Base-by-base conservation (phyloP, 2,113 vertebrate species). In the Chamaea fasciata region DNA sequence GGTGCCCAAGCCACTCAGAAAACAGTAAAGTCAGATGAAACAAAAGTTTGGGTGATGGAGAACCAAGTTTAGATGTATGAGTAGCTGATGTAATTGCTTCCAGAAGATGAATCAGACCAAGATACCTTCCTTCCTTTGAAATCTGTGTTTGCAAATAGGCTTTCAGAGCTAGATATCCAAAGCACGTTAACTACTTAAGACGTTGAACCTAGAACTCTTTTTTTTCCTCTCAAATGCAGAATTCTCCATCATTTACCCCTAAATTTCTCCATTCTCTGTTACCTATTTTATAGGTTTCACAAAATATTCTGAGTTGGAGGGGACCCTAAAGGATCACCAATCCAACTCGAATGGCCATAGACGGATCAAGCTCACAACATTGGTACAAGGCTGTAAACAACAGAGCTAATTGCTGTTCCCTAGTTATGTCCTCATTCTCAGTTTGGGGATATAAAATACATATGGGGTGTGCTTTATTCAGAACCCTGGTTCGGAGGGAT, bases 341-440 rank as follows among this genome's bases (percentile, higher is more conserved):
- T 12, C 31, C 31, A 44, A 12, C 37, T 37, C 0, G 0, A 68
- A 27, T 6, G 4, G 17, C 33, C 1, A 0, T 1, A 26, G 9
- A 26, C 1, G 1, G 21, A 52, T 27, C 21, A 77, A 44, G 37
- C 11, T 44, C 26, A 13, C 30, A 42, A 1, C 52, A 17, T 10
- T 31, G 42, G 35, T 17, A 35, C 16, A 26, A 42, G 21, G 31
- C 27, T 77, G 18, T 37, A 27, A 31, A 21, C 37, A 42, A 0
- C 27, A 37, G 53, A 52, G 53, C 17, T 22, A 37, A 37, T 22
- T 69, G 17, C 26, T 74, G 9, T 22, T 85, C 63, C 18, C 26
- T 10, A 52, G 2, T 7, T 10, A 7, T 8, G 7, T 22, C 14
- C 30, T 52, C 2, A 2, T 28, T 70, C 74, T 50, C 67, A 84